Conservation (phyloP, 2,113 vertebrate genomes). For the Microcebus lehilahytsara region DNA sequence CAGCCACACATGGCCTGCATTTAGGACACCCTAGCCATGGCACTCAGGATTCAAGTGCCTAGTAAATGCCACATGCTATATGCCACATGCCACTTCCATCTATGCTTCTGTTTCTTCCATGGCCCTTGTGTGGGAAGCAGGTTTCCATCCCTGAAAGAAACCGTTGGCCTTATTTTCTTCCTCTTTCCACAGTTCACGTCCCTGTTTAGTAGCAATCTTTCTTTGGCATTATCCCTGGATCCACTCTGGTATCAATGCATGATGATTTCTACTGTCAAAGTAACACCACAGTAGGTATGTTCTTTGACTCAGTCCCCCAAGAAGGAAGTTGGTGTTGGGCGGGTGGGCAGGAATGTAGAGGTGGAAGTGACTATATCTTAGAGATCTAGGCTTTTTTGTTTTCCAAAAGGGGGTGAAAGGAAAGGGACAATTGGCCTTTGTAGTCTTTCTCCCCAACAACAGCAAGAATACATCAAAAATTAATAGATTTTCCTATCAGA, state of each 20-base stretch:
- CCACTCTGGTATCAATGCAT: background rate
- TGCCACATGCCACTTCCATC: background rate
- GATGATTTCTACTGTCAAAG: background rate
- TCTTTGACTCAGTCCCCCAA: background rate
- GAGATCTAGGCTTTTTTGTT: background rate
- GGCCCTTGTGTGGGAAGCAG: background rate
- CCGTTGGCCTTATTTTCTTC: background rate
- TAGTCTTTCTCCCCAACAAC: background rate
- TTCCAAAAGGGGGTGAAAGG: background rate
- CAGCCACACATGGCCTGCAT: fast-evolving
- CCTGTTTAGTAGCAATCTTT: background rate
- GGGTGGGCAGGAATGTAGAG: background rate
- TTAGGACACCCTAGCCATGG: fast-evolving
- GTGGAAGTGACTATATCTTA: background rate
- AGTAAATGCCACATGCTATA: background rate
- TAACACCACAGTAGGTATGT: background rate
- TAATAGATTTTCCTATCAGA: background rate
- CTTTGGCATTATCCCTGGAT: background rate
- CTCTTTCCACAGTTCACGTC: fast-evolving
- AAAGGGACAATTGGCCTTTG: background rate
- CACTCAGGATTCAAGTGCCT: background rate
- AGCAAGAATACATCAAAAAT: background rate
- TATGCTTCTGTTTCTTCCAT: background rate
- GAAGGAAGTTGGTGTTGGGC: background rate
- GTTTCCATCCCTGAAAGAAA: background rate